A percentile compares a stretch with the other conserved stretches of the same genome.
Evolutionary conservation across 2,888 invertebrate genomes (phyloP).

Genomic region (Xestoiulus laeticollis): DNA sequence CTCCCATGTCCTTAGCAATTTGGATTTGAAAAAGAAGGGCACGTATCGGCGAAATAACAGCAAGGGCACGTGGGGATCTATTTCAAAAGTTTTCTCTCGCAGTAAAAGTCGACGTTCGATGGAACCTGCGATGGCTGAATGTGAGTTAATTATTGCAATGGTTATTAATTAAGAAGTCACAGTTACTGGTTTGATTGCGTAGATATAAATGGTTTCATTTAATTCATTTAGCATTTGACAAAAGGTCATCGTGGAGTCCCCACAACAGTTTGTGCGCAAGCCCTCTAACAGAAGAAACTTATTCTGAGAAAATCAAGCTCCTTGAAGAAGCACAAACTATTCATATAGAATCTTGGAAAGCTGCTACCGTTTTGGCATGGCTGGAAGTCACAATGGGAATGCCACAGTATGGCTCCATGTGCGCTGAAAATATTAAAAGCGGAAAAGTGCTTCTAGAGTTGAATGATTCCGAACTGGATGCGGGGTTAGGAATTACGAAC

Average conservation of each 20-base stretch:
- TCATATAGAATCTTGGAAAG: constrained; percentile 90
- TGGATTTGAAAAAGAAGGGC: constrained; percentile 60
- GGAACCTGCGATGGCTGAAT: constrained; percentile 52
- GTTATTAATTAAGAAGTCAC: not conserved
- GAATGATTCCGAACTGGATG: constrained; percentile 89
- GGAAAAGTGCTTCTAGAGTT: constrained; percentile 93
- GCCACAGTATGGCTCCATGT: constrained; percentile 90
- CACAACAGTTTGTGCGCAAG: constrained; percentile 62
- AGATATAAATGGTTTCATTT: not conserved
- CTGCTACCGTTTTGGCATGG: constrained; percentile 93
- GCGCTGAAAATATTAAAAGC: constrained; percentile 93
- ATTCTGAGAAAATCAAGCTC: constrained; percentile 78
- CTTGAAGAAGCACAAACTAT: constrained; percentile 80
- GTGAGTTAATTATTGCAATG: constrained; percentile 34
- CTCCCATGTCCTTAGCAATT: constrained; percentile 68
- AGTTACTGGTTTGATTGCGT: not conserved
- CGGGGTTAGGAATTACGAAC: constrained; percentile 88
- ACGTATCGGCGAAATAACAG: constrained; percentile 70
- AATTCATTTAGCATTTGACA: constrained; percentile 51
- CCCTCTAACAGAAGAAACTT: constrained; percentile 74
- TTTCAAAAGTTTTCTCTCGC: constrained; percentile 86
- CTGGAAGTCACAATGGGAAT: constrained; percentile 91
- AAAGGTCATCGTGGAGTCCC: constrained; percentile 71
- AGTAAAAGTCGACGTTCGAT: constrained; percentile 64
- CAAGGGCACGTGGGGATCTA: constrained; percentile 89